Evolutionary conservation across 1,140 invertebrate species (phyloP), one percentile per base, ranked within the genome.

Genomic region (Archivesica marissinica): DNA sequence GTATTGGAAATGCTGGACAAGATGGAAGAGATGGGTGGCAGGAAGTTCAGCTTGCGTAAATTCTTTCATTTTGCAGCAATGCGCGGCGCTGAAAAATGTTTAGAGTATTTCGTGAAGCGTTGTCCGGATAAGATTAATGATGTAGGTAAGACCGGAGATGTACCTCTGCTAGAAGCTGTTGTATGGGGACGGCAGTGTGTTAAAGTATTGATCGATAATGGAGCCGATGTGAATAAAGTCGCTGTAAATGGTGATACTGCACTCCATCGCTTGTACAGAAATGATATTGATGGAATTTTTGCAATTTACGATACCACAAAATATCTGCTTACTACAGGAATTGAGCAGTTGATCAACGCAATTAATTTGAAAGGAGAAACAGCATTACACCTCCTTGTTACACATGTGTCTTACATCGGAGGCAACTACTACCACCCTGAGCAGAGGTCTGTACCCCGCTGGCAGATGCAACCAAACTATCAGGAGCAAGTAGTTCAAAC

Each of bases 241-340:
- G 90, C 91, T 25, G 84, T 80, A 28, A 82, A 82, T 52, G 88
- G 90, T 61, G 91, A 93, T 76, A 92, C 91, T 6, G 91, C 91
- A 6, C 87, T 93, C 17, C 93, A 93, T 86, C 86, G 89, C 17
- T 74, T 93, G 17, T 93, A 92, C 70, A 66, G 89, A n/a, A 88
- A 89, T 81, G 90, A 90, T 66, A 91, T 92, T 66, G 89, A 91
- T 75, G 91, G 89, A 2, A 88, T 92, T 15, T 90, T 91, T 75
- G 87, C 91, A 52, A 90, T 93, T 11, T 92, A 84, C 81, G 91
- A 93, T 47, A 93, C 91, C 23, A 91, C 92, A 15, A 91, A 91
- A 59, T 93, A 90, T 59, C 86, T 93, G 41, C 87, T 93, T 17
- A 92, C 89, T 33, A 91, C 91, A 52, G 93, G 92, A 0, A 88